Conservation (phyloP, 2,797 vertebrate genomes). For the Streptopelia turtur region DNA sequence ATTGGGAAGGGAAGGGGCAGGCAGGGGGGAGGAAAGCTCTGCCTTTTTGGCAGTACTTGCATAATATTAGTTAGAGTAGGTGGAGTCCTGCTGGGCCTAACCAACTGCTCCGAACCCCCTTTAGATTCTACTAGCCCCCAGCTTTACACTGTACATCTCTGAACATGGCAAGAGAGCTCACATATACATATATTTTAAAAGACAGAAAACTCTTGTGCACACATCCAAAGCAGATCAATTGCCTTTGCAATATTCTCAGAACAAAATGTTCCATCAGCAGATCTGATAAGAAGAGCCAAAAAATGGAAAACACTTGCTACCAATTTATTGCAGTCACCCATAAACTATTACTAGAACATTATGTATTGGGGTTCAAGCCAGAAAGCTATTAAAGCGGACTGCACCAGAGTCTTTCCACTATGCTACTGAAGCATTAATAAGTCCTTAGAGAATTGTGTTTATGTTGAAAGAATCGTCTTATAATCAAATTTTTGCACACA, state of each 20-base stretch:
- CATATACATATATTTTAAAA: conserved; percentile 36
- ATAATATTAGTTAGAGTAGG: conserved; percentile 60
- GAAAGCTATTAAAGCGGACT: conserved; percentile 79
- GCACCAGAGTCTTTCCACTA: conserved; percentile 74
- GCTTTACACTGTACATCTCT: conserved; percentile 1
- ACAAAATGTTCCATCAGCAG: conserved; percentile 81
- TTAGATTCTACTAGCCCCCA: conserved; percentile 32
- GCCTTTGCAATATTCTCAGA: conserved; percentile 77
- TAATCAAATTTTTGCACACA: conserved; percentile 74
- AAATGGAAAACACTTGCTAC: conserved; percentile 81
- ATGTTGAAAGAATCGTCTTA: conserved; percentile 74
- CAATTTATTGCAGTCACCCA: conserved; percentile 83
- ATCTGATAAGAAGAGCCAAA: conserved; percentile 81
- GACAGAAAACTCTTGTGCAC: conserved; percentile 53
- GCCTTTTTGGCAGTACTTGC: conserved; percentile 31
- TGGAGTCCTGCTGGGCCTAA: conserved; percentile 57
- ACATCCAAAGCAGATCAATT: conserved; percentile 76
- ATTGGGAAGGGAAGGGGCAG: not conserved
- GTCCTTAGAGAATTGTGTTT: conserved; percentile 70
- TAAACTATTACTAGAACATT: conserved; percentile 85
- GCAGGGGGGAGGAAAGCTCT: not conserved
- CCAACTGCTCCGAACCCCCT: conserved; percentile 50
- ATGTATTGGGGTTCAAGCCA: conserved; percentile 84
- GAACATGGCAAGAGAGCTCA: conserved; percentile 6
- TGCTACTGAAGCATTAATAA: conserved; percentile 78